These are phyloP conservation scores for Leptopilina syphax DNA, from an alignment of 2,888 invertebrate species.

Conservation along the genomic window DNA sequence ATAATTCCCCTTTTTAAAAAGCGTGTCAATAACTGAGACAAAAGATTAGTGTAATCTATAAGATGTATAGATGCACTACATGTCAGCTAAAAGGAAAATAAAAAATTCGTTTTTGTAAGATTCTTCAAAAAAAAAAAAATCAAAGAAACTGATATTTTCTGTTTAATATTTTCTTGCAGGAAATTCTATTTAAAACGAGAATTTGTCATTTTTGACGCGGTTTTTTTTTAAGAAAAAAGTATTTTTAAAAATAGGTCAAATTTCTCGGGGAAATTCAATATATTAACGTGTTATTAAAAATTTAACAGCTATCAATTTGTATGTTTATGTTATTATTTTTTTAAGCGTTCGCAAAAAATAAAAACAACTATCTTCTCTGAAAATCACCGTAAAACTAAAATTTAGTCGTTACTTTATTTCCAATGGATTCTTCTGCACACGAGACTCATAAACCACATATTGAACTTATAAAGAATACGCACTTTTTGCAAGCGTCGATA, in stretches of 20 bases:
- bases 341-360: no score
- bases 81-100: no score
- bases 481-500: no score
- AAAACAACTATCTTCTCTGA: conserved; percentile 10
- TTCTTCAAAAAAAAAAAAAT: not conserved
- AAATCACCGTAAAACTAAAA: conserved; percentile 6
- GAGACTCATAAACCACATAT: not conserved
- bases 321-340: no score
- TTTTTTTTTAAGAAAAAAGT: not conserved
- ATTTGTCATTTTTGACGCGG: not conserved
- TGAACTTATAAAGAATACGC: no score
- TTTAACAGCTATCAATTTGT: no score
- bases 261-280: not conserved
- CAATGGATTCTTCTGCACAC: conserved; percentile 25
- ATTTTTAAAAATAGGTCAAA: not conserved
- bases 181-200: not conserved
- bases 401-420: not conserved
- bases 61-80: no score
- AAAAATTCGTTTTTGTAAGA: no score
- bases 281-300: no score
- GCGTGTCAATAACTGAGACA: no score
- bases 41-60: no score
- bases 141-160: not conserved
- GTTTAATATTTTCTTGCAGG: not conserved
- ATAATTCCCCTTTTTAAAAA: not conserved